Evolutionary conservation across 2,888 invertebrate species (phyloP), one percentile per base, ranked within the genome.

Genomic region (Theodoxus fluviatilis): DNA sequence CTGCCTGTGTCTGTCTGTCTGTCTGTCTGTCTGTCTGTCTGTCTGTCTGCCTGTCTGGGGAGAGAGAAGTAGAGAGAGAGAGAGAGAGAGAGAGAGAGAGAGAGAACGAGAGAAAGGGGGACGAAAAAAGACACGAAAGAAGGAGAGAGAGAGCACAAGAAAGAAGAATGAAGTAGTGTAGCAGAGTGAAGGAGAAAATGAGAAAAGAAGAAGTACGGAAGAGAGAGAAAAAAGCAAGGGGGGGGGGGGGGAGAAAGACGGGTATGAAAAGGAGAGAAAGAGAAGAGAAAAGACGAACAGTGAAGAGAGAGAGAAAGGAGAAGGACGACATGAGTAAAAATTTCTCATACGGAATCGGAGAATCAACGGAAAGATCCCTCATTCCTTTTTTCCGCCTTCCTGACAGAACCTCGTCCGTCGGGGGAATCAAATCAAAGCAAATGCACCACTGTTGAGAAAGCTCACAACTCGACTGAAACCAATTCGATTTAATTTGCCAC

Each of bases 61-160:
- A 31, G 43, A 28, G 12, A 31, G 12, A 25, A n/a, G 35, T n/a
- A 22, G 22, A n/a, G 25, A 22, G 33, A 25, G 38, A 38, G 59
- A 38, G 25, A 28, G 38, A 40, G 43, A 59, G 40, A 28, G 37
- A 63, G 63, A 37, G 18, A 35, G 28, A 31, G 35, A 43, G 43
- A 35, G 28, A 59, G 59, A 68, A 31, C 38, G 57, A 68, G 68
- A 59, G 49, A n/a, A 40, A 28, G 31, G n/a, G 28, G 33, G 59
- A 28, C 28, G 43, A 22, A 9, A 40, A 43, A 40, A 47, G 57
- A 43, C 31, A 31, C 49, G 65, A 70, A 31, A 28, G 64, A 64
- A 38, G 22, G 47, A 31, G 55, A 49, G 43, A 33, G 55, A 22
- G 67, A 52, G 43, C n/a, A n/a, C n/a, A n/a, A n/a, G n/a, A n/a